A percentile compares a stretch with the other conserved stretches of the same genome.
Conservation (phyloP, 2,797 vertebrate genomes). For the Clamator glandarius region DNA sequence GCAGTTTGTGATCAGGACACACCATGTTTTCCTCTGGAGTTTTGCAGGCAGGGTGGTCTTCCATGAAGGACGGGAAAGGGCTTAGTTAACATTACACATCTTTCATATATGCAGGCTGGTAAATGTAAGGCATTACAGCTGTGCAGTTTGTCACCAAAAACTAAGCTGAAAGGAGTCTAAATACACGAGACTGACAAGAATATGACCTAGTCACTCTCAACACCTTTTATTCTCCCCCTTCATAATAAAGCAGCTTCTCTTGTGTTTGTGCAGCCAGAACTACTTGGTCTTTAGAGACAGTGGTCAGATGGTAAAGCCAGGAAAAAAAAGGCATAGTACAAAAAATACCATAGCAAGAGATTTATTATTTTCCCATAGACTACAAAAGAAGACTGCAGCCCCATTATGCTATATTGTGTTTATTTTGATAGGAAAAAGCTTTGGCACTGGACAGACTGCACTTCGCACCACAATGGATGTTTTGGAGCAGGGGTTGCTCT, state of each 20-base stretch:
- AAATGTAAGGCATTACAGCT: constrained; percentile 74
- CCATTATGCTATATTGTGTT: background rate
- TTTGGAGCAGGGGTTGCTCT: background rate
- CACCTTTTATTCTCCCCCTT: constrained; percentile 27
- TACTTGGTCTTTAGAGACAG: background rate
- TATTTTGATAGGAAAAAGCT: constrained; percentile 27
- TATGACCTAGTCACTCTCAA: constrained; percentile 14
- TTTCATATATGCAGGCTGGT: constrained; percentile 73
- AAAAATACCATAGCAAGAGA: background rate
- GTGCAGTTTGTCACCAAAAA: constrained; percentile 72
- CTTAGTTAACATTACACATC: constrained; percentile 76
- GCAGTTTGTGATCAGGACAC: constrained; percentile 72
- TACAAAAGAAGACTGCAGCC: background rate
- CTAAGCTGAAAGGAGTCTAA: constrained; percentile 59
- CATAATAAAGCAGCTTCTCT: constrained; percentile 4
- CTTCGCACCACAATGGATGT: background rate
- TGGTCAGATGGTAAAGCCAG: background rate
- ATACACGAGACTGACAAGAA: background rate
- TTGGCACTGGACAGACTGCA: background rate
- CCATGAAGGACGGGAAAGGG: constrained; percentile 59
- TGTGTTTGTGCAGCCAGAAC: background rate
- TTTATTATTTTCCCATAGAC: background rate
- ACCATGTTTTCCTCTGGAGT: constrained; percentile 46
- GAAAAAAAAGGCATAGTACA: background rate
- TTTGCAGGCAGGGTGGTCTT: constrained; percentile 76